Base-by-base conservation (phyloP, 2,888 invertebrate genomes). In the Glyphotaelius pellucidus region DNA sequence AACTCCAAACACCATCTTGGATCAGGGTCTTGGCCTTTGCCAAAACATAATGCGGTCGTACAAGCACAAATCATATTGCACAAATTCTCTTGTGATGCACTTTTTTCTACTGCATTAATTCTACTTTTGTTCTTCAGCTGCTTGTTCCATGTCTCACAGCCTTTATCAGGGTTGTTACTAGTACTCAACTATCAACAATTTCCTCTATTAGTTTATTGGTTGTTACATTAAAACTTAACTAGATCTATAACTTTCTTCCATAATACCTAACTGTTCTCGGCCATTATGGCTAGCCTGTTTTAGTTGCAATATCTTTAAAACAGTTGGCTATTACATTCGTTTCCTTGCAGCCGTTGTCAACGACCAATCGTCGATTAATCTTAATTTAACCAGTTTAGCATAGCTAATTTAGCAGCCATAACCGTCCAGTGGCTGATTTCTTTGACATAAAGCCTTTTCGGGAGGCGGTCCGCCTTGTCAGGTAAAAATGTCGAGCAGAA, bases 341-440 rank as follows among this genome's bases (percentile, higher is more conserved):
- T 67, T 67, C 67, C 67, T 67, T 67, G 67, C 25, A 67, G 67
- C 67, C 67, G 9, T 25, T 67, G n/a, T n/a, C 67, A 67, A 67
- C 67, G 67, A 1, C 67, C 67, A n/a, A 67, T 25, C 9, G 67
- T n/a, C 67, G 25, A 67, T 67, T 67, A 67, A 67, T 67, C 67
- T 67, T 67, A 67, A 67, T 67, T 67, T 67, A 67, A 67, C n/a
- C 67, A 67, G 67, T 67, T 67, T 67, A 67, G 67, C 67, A 67
- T 67, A n/a, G 67, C 67, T 67, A 67, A 67, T 67, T 67, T 67
- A 67, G 67, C 67, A 67, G 67, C 25, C 67, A 67, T 67, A 67
- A 25, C n/a, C 25, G 67, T 9, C 67, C 67, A n/a, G 7, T 67
- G 9, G 67, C 67, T 25, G 67, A 25, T 67, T 67, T 67, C 67